Percentiles rank a stretch among this genome's conserved stretches.
These are phyloP conservation scores for Eurystomus gularis DNA, from an alignment of 2,113 vertebrate genomes.

Conservation along the genomic window DNA sequence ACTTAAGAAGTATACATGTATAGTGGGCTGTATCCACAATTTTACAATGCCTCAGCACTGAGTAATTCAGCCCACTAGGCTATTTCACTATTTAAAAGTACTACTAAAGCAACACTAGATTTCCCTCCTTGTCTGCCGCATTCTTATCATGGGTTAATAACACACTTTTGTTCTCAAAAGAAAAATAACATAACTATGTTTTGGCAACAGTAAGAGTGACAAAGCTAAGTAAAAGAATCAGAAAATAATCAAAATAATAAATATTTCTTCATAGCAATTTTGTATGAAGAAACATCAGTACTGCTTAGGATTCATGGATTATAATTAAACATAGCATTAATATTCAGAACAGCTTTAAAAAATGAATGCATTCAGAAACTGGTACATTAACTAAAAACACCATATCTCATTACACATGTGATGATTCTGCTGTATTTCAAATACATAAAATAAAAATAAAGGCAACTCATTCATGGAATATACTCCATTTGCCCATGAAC, in stretches of 20 bases:
- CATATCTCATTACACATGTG: not conserved
- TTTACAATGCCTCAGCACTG: not conserved
- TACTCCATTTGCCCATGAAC: not conserved
- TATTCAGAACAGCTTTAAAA: not conserved
- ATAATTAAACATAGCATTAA: not conserved
- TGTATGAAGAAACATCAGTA: not conserved
- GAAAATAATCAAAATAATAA: not conserved
- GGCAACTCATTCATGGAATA: not conserved
- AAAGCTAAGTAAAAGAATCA: conserved; percentile 21
- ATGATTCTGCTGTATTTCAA: not conserved
- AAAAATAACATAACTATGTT: not conserved
- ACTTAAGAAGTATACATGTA: not conserved
- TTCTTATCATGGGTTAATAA: not conserved
- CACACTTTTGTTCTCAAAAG: not conserved
- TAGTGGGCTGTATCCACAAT: not conserved
- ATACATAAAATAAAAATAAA: not conserved
- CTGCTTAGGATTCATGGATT: not conserved
- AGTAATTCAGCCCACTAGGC: not conserved
- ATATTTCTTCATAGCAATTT: not conserved
- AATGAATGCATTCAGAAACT: not conserved
- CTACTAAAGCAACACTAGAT: not conserved
- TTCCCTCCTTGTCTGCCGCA: not conserved
- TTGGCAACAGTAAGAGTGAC: not conserved
- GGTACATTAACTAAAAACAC: not conserved
- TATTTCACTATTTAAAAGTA: not conserved